phyloP scores from a whole-genome alignment of 2,113 vertebrate genomes.

The Gulo gulo region DNA sequence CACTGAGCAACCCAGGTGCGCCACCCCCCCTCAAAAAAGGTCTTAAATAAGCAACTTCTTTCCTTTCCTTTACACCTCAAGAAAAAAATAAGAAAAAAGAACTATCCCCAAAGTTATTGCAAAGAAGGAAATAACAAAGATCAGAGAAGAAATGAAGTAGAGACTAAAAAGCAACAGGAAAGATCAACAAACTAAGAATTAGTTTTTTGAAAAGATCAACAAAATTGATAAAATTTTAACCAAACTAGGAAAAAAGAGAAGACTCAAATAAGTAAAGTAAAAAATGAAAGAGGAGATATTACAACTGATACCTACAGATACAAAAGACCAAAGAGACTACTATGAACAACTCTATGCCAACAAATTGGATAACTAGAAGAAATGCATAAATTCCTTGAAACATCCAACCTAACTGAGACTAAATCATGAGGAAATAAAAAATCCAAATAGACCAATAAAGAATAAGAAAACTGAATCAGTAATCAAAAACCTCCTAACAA shows the following conservation, averaged over 20 bases:
- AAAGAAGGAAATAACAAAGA: background rate
- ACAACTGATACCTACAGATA: background rate
- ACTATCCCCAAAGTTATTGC: background rate
- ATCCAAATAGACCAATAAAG: background rate
- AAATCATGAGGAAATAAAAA: background rate
- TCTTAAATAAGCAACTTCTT: background rate
- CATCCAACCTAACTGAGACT: background rate
- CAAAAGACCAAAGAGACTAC: background rate
- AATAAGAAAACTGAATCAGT: background rate
- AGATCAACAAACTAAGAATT: background rate
- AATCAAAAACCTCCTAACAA: background rate
- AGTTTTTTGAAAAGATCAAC: background rate
- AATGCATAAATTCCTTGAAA: background rate
- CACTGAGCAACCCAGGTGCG: too few species aligned
- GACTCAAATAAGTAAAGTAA: background rate
- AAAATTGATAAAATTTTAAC: background rate
- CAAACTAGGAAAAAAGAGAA: background rate
- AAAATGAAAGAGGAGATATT: background rate
- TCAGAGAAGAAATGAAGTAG: background rate
- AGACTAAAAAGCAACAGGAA: background rate
- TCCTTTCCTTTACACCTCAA: background rate
- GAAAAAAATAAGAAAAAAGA: background rate
- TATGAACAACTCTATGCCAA: background rate
- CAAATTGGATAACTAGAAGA: background rate
- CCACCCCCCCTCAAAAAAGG: background rate